These are phyloP conservation scores for Aphodius granarius DNA, from an alignment of 2,888 invertebrate species.

Conservation along the genomic window DNA sequence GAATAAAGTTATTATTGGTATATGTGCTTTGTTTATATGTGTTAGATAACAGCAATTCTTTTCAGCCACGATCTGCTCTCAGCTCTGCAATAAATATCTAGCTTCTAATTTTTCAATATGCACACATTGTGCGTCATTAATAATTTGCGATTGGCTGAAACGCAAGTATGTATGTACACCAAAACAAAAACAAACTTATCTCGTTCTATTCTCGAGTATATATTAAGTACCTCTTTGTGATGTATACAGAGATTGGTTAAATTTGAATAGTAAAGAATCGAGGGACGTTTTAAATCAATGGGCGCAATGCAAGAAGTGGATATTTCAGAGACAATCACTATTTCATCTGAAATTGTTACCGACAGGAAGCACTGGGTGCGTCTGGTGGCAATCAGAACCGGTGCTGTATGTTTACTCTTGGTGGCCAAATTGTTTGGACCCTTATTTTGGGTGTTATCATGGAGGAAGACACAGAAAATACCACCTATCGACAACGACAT, in stretches of 20 bases:
- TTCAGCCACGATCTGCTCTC: background rate
- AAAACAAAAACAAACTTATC: background rate
- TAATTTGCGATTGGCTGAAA: background rate
- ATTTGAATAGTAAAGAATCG: background rate
- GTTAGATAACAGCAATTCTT: too few relatives aligned
- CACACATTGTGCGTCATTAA: background rate
- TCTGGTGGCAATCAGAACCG: background rate
- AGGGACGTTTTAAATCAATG: background rate
- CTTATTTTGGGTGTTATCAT: slow-evolving; percentile 2
- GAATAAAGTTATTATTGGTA: too few relatives aligned
- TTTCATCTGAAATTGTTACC: background rate
- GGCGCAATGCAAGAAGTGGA: background rate
- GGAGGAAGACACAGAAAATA: slow-evolving; percentile 5
- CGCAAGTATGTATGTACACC: background rate
- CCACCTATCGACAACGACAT: slow-evolving; percentile 57
- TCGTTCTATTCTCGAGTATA: background rate
- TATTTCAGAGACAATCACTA: background rate
- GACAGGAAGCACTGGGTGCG: background rate
- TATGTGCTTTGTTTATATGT: too few relatives aligned
- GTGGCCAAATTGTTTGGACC: background rate
- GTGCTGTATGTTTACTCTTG: background rate
- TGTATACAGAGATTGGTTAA: background rate
- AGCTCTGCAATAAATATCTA: background rate
- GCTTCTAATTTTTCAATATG: background rate
- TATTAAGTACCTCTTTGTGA: background rate